Evolutionary conservation across 2,113 vertebrate genomes (phyloP).

Genomic region (Melozone crissalis): DNA sequence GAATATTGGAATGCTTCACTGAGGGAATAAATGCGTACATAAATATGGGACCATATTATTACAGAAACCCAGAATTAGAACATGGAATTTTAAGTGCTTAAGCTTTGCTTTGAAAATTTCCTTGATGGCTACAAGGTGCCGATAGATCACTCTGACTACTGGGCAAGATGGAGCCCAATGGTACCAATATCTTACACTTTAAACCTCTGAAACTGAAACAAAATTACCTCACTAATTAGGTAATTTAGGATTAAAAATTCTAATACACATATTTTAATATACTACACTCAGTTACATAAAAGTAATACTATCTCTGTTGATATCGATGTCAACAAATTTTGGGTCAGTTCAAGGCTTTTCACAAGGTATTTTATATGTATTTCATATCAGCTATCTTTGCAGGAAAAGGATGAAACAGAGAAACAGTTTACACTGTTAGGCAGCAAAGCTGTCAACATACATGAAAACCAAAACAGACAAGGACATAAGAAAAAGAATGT

Average conservation of each 20-base stretch:
- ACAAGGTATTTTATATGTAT: not conserved
- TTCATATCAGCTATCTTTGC: not conserved
- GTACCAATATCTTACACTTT: not conserved
- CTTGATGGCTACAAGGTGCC: not conserved
- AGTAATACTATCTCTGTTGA: not conserved
- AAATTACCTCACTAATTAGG: not conserved
- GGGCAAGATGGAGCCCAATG: not conserved
- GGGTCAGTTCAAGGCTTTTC: not conserved
- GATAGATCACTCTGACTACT: not conserved
- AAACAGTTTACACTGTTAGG: not conserved
- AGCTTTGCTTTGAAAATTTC: not conserved
- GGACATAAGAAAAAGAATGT: not conserved
- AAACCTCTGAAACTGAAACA: not conserved
- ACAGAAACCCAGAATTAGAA: not conserved
- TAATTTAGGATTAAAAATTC: not conserved
- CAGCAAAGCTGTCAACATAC: not conserved
- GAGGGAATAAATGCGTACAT: not conserved
- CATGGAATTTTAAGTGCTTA: not conserved
- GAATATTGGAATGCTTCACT: not conserved
- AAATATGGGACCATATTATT: not conserved
- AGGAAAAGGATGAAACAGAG: not conserved
- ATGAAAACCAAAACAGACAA: not conserved
- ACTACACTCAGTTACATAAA: not conserved
- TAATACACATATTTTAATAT: not conserved
- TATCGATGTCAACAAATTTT: not conserved